Percentiles rank a stretch among this genome's conserved stretches.
phyloP scores from a whole-genome alignment of 2,888 invertebrate genomes.

The Embidobia sp. region DNA sequence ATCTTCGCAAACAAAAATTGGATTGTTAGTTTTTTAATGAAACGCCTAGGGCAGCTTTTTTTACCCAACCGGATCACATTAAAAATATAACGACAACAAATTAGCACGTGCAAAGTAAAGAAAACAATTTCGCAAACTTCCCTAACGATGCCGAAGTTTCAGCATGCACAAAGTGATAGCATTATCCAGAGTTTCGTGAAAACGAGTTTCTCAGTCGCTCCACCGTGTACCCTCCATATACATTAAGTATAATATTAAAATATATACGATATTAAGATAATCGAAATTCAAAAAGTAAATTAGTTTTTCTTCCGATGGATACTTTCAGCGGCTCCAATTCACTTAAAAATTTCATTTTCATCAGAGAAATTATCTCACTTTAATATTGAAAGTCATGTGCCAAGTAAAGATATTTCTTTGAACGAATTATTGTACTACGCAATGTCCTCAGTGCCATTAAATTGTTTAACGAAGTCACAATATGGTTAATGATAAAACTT shows the following conservation, averaged over 20 bases:
- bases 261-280: constrained; percentile 50
- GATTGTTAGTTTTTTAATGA: constrained; percentile 21
- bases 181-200: constrained; percentile 58
- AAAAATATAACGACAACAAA: constrained; percentile 59
- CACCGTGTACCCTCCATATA: constrained; percentile 28
- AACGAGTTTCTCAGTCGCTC: constrained; percentile 58
- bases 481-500: not conserved
- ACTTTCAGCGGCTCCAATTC: constrained; percentile 11
- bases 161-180: constrained; percentile 57
- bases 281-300: constrained; percentile 51
- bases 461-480: not conserved
- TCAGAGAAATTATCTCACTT: constrained; percentile 6
- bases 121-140: constrained; percentile 61
- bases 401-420: not conserved
- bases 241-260: constrained; percentile 50
- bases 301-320: constrained; percentile 28
- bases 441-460: not conserved
- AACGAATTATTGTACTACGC: not conserved
- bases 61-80: constrained; percentile 38
- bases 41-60: constrained; percentile 13
- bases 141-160: constrained; percentile 58
- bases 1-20: not conserved
- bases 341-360: constrained; percentile 29
- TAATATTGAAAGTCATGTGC: constrained; percentile 11
- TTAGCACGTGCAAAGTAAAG: constrained; percentile 60